Percentiles rank a stretch among this genome's conserved stretches.
These are phyloP conservation scores for Chiropotes sagulatus DNA, from an alignment of 2,797 vertebrate genomes.

Conservation along the genomic window DNA sequence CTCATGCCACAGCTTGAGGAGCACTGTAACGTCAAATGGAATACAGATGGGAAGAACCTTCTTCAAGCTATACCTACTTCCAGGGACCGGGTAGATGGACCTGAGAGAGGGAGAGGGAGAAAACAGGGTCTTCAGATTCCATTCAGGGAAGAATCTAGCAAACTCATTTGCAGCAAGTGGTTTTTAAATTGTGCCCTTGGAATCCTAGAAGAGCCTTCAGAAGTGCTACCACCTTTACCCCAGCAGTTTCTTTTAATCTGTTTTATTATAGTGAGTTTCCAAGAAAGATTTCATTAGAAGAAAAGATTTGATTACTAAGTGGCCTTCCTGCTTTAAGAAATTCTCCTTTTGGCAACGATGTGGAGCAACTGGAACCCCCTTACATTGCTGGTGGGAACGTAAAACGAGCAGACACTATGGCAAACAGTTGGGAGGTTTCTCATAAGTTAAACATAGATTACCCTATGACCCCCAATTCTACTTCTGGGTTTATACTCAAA, in stretches of 20 bases:
- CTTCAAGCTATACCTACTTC: not conserved
- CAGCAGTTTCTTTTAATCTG: not conserved
- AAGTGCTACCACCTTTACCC: not conserved
- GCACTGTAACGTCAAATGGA: not conserved
- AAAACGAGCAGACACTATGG: not conserved
- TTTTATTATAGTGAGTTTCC: not conserved
- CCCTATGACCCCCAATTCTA: not conserved
- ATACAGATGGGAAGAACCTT: not conserved
- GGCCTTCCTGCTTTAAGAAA: not conserved
- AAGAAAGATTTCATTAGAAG: slow-evolving; percentile 16
- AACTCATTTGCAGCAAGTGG: not conserved
- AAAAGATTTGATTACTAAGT: not conserved
- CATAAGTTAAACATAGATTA: not conserved
- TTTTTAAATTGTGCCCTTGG: not conserved
- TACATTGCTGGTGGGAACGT: not conserved
- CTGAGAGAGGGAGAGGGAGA: not conserved
- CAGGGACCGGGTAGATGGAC: not conserved
- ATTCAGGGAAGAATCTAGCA: not conserved
- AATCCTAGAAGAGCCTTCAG: not conserved
- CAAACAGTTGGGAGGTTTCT: not conserved
- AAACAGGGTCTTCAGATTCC: not conserved
- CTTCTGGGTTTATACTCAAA: not conserved
- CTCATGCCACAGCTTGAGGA: not conserved
- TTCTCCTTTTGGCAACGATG: too few relatives aligned
- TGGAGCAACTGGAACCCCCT: not conserved